These are phyloP conservation scores for Ephestia elutella DNA, from an alignment of 1,140 invertebrate species.

Conservation along the genomic window DNA sequence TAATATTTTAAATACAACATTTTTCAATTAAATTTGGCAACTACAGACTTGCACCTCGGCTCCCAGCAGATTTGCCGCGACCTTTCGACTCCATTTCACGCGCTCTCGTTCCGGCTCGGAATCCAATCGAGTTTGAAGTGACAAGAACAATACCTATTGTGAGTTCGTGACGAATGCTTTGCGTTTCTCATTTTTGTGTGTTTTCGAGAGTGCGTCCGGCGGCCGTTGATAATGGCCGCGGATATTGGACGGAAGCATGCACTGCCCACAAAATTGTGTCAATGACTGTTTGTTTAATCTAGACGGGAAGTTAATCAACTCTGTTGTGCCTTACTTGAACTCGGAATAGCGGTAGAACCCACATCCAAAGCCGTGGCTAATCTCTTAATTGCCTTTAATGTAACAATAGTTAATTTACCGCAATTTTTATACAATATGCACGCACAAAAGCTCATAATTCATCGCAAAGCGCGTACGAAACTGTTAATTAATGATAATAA, in stretches of 20 bases:
- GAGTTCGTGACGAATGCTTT: constrained; percentile 50
- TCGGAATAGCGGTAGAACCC: constrained; percentile 12
- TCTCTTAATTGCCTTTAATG: constrained; percentile 22
- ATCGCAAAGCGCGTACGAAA: constrained; percentile 18
- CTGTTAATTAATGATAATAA: constrained; percentile 23
- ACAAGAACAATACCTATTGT: constrained; percentile 60
- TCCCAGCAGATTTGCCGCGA: constrained; percentile 26
- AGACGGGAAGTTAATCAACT: constrained; percentile 39
- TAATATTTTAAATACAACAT: constrained; percentile 63
- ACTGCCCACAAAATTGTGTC: constrained; percentile 48
- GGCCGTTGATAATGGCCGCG: constrained; percentile 54
- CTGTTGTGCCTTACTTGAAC: constrained; percentile 17
- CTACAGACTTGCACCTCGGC: constrained; percentile 16
- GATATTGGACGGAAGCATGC: constrained; percentile 64
- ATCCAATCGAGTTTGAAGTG: constrained; percentile 34
- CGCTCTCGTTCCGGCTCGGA: constrained; percentile 7
- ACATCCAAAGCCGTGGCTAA: constrained; percentile 15
- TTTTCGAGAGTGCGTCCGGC: constrained; percentile 52
- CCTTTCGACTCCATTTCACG: constrained; percentile 11
- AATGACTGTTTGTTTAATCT: constrained; percentile 45
- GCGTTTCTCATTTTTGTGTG: constrained; percentile 61
- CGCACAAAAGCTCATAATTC: constrained; percentile 13
- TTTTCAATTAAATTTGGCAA: constrained; percentile 63
- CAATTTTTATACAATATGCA: constrained; percentile 39
- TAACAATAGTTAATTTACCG: constrained; percentile 23